Percentiles rank a stretch among this genome's conserved stretches.
These are phyloP conservation scores for Tethea ocularis DNA, from an alignment of 2,888 invertebrate genomes.

Conservation along the genomic window DNA sequence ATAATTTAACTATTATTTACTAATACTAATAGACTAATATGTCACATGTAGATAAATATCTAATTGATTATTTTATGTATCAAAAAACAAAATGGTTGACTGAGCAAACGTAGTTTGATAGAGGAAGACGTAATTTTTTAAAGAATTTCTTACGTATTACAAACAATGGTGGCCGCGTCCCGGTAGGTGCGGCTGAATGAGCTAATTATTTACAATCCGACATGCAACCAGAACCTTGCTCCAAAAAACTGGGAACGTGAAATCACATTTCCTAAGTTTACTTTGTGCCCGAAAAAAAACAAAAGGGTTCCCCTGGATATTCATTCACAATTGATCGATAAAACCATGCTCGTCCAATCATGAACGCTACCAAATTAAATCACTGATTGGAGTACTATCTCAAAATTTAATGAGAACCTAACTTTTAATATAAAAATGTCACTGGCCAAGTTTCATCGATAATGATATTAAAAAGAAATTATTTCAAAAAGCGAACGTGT, in stretches of 20 bases:
- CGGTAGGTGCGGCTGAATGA: constrained; percentile 73
- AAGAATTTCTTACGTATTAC: constrained; percentile 52
- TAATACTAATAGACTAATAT: no score
- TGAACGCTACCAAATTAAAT: constrained; percentile 17
- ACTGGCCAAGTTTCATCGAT: constrained; percentile 35
- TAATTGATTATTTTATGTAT: not conserved
- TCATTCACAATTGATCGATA: constrained; percentile 50
- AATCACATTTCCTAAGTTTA: constrained; percentile 79
- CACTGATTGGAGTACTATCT: not conserved
- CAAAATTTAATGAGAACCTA: not conserved
- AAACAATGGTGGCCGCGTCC: constrained; percentile 69
- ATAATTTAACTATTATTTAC: not conserved
- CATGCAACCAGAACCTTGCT: constrained; percentile 68
- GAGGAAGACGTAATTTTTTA: constrained; percentile 68
- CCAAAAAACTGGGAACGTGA: constrained; percentile 79
- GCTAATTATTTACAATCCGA: constrained; percentile 82
- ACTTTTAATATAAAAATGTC: constrained; percentile 15
- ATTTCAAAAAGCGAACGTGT: constrained; percentile 62
- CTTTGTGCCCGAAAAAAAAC: constrained; percentile 69
- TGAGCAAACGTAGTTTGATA: constrained; percentile 19
- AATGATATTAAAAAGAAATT: constrained; percentile 66
- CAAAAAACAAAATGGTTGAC: constrained; percentile 12
- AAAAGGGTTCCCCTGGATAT: constrained; percentile 58
- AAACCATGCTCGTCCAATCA: constrained; percentile 43
- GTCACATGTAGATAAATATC: not conserved